These are phyloP conservation scores for Microplitis demolitor DNA, from an alignment of 1,140 invertebrate genomes.

Conservation along the genomic window DNA sequence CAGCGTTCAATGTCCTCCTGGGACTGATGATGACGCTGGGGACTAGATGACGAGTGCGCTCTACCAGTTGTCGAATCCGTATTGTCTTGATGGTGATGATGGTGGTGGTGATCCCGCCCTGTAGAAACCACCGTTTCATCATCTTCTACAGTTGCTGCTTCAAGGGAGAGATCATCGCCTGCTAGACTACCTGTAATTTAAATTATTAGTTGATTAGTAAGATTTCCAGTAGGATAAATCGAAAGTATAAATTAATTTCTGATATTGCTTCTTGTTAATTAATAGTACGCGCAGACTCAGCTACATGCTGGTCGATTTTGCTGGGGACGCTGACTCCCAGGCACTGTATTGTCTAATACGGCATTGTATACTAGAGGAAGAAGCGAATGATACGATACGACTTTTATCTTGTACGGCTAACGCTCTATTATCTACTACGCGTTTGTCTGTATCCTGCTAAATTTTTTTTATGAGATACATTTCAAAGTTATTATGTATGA, in stretches of 20 bases:
- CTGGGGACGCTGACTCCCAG: background rate
- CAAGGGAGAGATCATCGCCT: constrained; percentile 76
- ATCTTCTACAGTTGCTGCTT: constrained; percentile 69
- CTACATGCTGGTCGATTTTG: background rate
- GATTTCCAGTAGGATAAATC: background rate
- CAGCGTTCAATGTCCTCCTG: constrained; percentile 55
- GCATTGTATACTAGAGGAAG: background rate
- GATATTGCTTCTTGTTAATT: background rate
- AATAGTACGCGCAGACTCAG: background rate
- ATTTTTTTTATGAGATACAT: constrained; percentile 38
- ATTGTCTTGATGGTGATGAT: constrained; percentile 51
- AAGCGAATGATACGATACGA: constrained; percentile 34
- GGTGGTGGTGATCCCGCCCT: constrained; percentile 55
- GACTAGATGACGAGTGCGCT: constrained; percentile 59
- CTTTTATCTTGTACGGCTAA: constrained; percentile 38
- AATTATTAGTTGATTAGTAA: background rate
- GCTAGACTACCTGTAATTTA: constrained; percentile 74
- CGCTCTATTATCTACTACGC: constrained; percentile 37
- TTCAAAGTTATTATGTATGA: background rate
- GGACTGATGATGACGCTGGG: constrained; percentile 50
- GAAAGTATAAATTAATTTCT: background rate
- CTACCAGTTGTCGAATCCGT: constrained; percentile 56
- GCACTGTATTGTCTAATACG: background rate
- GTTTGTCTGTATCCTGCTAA: constrained; percentile 43
- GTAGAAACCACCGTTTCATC: constrained; percentile 74